A percentile compares a stretch with the other conserved stretches of the same genome.
Conservation (phyloP, 2,888 invertebrate species). For the Malachius bipustulatus region DNA sequence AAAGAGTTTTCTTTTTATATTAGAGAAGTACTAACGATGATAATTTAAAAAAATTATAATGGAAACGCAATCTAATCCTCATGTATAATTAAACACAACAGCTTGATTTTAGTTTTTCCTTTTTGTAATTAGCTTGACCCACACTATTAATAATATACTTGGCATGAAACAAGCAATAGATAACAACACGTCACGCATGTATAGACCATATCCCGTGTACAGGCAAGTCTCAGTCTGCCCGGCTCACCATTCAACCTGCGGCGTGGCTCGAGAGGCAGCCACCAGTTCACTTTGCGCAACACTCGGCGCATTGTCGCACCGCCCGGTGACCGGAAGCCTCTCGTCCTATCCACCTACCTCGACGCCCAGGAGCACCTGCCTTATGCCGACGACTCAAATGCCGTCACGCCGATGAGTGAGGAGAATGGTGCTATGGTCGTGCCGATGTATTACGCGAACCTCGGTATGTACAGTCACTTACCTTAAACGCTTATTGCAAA, state of each 20-base stretch:
- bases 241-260: conserved; percentile 93
- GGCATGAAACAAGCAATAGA: neutral
- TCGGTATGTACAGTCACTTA: conserved; percentile 42
- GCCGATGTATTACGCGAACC: conserved; percentile 77
- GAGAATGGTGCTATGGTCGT: conserved; percentile 93
- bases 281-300: conserved; percentile 82
- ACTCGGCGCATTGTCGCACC: conserved; percentile 67
- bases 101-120: too few species aligned
- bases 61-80: too few species aligned
- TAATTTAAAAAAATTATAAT: too few species aligned
- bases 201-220: conserved; percentile 39
- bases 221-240: conserved; percentile 94
- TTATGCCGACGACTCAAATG: conserved; percentile 94
- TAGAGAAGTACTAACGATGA: too few species aligned
- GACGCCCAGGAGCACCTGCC: conserved; percentile 92
- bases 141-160: neutral
- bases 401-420: conserved; percentile 95
- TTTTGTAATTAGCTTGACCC: too few species aligned
- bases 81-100: too few species aligned
- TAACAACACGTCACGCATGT: conserved; percentile 27
- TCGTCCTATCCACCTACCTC: conserved; percentile 87
- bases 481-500: neutral
- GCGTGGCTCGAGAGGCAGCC: conserved; percentile 81
- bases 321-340: conserved; percentile 81
- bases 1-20: too few species aligned